Evolutionary conservation across 2,888 invertebrate species (phyloP), one percentile per base, ranked within the genome.

Genomic region (Polydrusus pterygomalis): DNA sequence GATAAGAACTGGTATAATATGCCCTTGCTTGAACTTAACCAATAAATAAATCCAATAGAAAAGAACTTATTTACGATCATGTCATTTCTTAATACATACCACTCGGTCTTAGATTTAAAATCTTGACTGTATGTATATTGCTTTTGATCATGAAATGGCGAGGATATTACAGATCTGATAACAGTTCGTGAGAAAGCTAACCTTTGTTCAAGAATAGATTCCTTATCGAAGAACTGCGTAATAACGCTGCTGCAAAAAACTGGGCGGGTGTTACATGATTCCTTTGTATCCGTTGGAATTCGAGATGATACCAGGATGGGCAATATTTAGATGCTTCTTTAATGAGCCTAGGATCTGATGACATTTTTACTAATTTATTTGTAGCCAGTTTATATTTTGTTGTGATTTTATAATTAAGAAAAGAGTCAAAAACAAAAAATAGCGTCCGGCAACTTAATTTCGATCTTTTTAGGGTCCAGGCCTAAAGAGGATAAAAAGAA

Each of bases 111-210:
- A 70, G 58, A 74, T 64, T 64, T 56, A 49, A 70, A 74, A 56
- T 74, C 56, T 73, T 65, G 65, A 72, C 68, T 72, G 72, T 69
- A 70, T 65, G 34, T 70, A 67, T 74, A 74, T 77, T 77, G 67
- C 70, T 56, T 74, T 65, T 77, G 67, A 77, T 67, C 74, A 70
- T 70, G 75, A 71, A 75, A 75, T 65, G 60, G 70, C 70, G 58
- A 70, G 58, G 56, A 74, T 63, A 47, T 18, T 40, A 63, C 15
- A 63, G 70, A 75, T 75, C 75, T 70, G 75, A 75, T 75, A 75
- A 75, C 38, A 70, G 65, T 49, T 64, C 68, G 71, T 71, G 71
- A 71, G 71, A 64, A 45, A 71, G 54, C 49, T 70, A 75, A 75
- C 75, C 75, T 75, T 75, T 75, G 71, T 71, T 71, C 51, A 34